phyloP scores from a whole-genome alignment of 2,797 vertebrate species.

The Furcifer pardalis region DNA sequence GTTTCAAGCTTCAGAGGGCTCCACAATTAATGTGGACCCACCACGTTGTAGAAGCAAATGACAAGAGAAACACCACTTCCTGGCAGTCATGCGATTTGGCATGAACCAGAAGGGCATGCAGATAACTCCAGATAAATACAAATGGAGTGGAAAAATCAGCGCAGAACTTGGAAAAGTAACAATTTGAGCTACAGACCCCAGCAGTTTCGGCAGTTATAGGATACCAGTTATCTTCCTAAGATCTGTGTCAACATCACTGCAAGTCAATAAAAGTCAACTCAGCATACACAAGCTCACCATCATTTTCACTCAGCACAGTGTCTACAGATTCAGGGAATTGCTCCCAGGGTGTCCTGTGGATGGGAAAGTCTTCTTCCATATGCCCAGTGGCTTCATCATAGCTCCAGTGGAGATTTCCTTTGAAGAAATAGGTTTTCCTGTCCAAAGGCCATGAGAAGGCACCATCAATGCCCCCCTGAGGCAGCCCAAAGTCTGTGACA shows the following conservation, averaged over 20 bases:
- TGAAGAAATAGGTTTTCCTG: slow-evolving; percentile 48
- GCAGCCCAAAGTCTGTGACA: slow-evolving; percentile 57
- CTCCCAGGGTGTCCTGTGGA: slow-evolving; percentile 59
- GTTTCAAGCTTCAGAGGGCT: background rate
- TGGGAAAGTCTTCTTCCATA: slow-evolving; percentile 73
- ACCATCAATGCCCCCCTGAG: slow-evolving; percentile 32
- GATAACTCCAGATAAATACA: background rate
- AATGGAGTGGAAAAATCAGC: background rate
- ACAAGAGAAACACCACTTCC: background rate
- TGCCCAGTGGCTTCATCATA: slow-evolving; percentile 60
- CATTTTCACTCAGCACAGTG: slow-evolving; percentile 66
- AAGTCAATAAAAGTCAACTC: background rate
- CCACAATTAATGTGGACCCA: background rate
- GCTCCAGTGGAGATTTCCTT: slow-evolving; percentile 48
- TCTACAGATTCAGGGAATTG: slow-evolving; percentile 28
- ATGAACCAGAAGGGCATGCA: background rate
- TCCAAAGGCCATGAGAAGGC: slow-evolving; percentile 31
- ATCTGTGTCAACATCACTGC: background rate
- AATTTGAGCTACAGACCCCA: no score
- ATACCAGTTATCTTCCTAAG: no score
- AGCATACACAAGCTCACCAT: slow-evolving; percentile 23
- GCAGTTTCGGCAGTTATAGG: no score
- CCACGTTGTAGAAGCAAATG: background rate
- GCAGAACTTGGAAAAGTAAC: background rate
- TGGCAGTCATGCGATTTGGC: background rate